phyloP scores from a whole-genome alignment of 2,888 invertebrate genomes.

The Drosophila merina region DNA sequence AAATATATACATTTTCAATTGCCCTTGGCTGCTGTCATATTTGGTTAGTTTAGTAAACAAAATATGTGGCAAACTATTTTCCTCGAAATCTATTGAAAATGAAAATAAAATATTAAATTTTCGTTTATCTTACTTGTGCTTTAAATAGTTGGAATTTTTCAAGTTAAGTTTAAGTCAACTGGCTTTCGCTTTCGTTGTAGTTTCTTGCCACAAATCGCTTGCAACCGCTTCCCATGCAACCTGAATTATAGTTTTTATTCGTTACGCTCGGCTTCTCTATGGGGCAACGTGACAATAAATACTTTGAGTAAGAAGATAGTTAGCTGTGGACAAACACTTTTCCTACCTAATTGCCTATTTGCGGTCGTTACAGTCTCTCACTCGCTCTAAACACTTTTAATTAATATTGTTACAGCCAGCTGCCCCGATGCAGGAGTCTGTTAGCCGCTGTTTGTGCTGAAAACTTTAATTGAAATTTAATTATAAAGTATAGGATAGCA shows the following conservation, averaged over 20 bases:
- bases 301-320: slow-evolving; percentile 7
- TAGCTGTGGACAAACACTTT: slow-evolving; percentile 42
- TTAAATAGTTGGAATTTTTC: background rate
- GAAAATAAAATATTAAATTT: background rate
- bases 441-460: slow-evolving; percentile 46
- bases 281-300: slow-evolving; percentile 10
- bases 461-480: slow-evolving; percentile 74
- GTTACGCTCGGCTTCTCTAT: slow-evolving; percentile 40
- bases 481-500: slow-evolving; percentile 43
- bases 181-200: slow-evolving; percentile 53
- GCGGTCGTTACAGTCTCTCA: slow-evolving; percentile 37
- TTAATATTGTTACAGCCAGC: slow-evolving; percentile 63
- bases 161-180: background rate
- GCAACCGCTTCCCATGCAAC: slow-evolving; percentile 13
- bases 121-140: background rate
- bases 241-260: slow-evolving; percentile 38
- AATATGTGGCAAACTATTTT: slow-evolving; percentile 18
- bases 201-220: background rate
- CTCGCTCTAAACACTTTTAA: slow-evolving; percentile 65
- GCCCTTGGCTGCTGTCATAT: slow-evolving; percentile 30
- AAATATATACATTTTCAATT: slow-evolving; percentile 4
- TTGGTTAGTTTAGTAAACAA: slow-evolving; percentile 34
- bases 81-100: background rate
- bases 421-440: slow-evolving; percentile 29
- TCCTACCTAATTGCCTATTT: slow-evolving; percentile 61